Conservation (phyloP, 53 echinoderm and acorn worm genomes). For the Temnopleurus reevesii region DNA sequence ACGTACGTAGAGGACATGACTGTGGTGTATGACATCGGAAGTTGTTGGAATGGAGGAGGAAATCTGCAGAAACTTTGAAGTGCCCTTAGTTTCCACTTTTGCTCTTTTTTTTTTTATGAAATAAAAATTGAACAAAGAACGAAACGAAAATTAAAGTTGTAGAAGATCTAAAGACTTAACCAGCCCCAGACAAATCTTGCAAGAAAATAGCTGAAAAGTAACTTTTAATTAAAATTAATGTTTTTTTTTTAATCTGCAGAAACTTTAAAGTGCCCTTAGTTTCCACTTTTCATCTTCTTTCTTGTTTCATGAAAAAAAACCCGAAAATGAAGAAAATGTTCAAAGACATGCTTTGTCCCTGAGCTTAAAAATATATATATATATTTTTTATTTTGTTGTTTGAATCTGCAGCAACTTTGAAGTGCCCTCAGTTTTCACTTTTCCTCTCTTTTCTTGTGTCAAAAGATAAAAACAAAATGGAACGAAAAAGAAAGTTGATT, state of each 20-base stretch:
- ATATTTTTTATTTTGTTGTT: too few relatives aligned
- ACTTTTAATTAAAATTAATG: too few relatives aligned
- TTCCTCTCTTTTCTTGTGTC: constrained; percentile 13
- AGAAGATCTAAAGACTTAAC: too few relatives aligned
- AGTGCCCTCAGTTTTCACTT: background rate
- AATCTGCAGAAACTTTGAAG: constrained; percentile 25
- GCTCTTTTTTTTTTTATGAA: background rate
- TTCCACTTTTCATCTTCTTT: background rate
- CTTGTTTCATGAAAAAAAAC: background rate
- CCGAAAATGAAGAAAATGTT: too few relatives aligned
- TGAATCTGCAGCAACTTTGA: constrained; percentile 26
- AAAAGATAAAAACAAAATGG: background rate
- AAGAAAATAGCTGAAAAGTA: too few relatives aligned
- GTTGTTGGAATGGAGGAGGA: constrained; percentile 30
- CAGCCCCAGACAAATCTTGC: too few relatives aligned
- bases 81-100: background rate
- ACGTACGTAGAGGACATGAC: background rate
- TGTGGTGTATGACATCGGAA: constrained; percentile 32
- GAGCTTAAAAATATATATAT: too few relatives aligned
- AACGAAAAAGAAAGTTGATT: background rate
- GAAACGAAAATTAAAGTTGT: too few relatives aligned
- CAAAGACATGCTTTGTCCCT: too few relatives aligned
- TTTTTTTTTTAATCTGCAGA: constrained; percentile 47
- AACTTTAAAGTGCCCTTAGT: background rate
- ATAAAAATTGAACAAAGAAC: too few relatives aligned